These are phyloP conservation scores for Plutomurus gul DNA, from an alignment of 1,140 invertebrate species.

Conservation along the genomic window DNA sequence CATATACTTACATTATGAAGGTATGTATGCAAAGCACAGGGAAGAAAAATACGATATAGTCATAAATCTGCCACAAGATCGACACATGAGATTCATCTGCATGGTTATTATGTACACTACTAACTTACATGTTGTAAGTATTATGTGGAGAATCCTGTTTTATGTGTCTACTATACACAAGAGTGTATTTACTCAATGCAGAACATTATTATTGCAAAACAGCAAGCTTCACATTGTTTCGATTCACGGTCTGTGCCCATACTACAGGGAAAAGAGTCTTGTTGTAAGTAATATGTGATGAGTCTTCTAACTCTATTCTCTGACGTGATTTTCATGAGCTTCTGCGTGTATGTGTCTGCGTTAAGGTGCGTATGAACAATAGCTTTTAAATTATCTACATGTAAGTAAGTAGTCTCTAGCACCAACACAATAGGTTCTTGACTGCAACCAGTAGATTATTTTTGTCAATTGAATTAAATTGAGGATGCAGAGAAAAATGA, in stretches of 20 bases:
- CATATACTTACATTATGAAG: background rate
- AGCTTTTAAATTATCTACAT: background rate
- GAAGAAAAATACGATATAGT: conserved; percentile 11
- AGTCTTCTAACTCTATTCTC: too few relatives aligned
- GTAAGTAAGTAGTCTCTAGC: too few relatives aligned
- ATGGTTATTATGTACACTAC: conserved; percentile 24
- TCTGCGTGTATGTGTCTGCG: background rate
- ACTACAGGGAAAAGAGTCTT: background rate
- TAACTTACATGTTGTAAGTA: conserved; percentile 23
- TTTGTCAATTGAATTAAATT: conserved; percentile 28
- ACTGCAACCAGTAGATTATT: background rate
- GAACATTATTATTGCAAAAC: background rate
- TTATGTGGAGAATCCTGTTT: background rate
- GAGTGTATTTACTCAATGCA: conserved; percentile 5
- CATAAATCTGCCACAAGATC: conserved; percentile 23
- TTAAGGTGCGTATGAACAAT: background rate
- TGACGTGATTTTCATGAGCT: conserved; percentile 7
- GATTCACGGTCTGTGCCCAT: background rate
- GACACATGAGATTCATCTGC: conserved; percentile 13
- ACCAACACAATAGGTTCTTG: background rate
- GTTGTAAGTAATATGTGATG: background rate
- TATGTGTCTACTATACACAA: too few relatives aligned
- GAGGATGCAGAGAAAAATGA: conserved; percentile 16
- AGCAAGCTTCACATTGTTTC: background rate
- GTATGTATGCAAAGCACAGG: background rate